phyloP scores from a whole-genome alignment of 2,113 vertebrate species.

The Macheiramphus alcinus region DNA sequence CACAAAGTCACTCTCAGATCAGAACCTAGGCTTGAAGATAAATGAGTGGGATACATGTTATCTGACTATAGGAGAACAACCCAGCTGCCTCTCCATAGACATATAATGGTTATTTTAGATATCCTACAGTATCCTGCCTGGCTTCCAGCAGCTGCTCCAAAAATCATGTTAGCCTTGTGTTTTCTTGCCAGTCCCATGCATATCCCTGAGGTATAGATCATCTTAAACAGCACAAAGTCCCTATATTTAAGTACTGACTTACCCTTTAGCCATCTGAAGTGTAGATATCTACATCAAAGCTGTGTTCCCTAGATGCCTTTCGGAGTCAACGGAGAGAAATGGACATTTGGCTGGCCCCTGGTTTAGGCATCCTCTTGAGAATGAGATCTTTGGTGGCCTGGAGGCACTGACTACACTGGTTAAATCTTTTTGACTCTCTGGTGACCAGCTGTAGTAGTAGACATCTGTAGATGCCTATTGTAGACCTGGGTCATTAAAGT shows the following conservation, averaged over 20 bases:
- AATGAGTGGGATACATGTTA: neutral
- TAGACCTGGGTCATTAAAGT: neutral
- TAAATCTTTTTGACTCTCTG: neutral
- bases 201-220: neutral
- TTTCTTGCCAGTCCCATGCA: neutral
- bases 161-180: neutral
- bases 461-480: neutral
- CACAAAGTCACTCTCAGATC: neutral
- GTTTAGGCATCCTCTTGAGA: neutral
- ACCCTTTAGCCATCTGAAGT: neutral
- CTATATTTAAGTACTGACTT: neutral
- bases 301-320: accelerated
- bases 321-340: neutral
- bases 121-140: neutral
- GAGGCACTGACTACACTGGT: neutral
- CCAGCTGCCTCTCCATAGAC: neutral
- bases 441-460: neutral
- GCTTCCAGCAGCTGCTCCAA: neutral
- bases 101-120: neutral
- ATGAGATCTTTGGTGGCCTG: neutral
- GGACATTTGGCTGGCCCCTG: neutral
- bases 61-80: neutral
- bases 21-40: neutral
- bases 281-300: neutral
- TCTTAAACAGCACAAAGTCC: neutral